These are phyloP conservation scores for Bostrychus sinensis DNA, from an alignment of 2,113 vertebrate species.

Conservation along the genomic window DNA sequence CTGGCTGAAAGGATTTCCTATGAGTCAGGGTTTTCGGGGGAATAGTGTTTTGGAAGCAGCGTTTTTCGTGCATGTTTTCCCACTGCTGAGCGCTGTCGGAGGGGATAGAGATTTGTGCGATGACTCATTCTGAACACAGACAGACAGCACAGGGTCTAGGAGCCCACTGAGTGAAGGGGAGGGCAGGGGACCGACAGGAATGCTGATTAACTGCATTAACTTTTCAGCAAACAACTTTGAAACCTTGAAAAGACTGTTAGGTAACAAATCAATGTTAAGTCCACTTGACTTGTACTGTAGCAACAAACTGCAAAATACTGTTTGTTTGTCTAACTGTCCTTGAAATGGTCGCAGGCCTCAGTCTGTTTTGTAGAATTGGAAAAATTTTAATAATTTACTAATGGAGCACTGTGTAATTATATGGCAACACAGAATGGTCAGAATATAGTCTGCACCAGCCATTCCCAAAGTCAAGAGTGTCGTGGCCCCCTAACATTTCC, in stretches of 20 bases:
- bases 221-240: conserved; percentile 23
- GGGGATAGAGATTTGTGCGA: conserved; percentile 27
- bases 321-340: conserved; percentile 33
- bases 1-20: conserved; percentile 49
- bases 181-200: background rate
- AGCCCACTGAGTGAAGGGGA: conserved; percentile 29
- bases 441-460: too few relatives aligned
- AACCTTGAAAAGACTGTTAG: conserved; percentile 33
- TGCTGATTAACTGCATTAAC: conserved; percentile 30
- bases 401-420: background rate
- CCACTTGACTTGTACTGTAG: conserved; percentile 14
- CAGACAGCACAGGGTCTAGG: conserved; percentile 17
- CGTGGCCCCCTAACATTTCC: too few relatives aligned
- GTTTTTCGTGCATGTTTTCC: conserved; percentile 16
- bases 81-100: conserved; percentile 19
- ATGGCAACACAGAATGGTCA: too few relatives aligned
- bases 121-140: conserved; percentile 51
- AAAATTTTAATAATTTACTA: background rate
- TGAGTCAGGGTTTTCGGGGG: conserved; percentile 56
- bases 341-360: background rate
- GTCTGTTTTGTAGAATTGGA: background rate
- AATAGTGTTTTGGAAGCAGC: conserved; percentile 35
- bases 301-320: conserved; percentile 20
- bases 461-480: too few relatives aligned
- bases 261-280: conserved; percentile 26